Percentiles rank a stretch among this genome's conserved stretches.
phyloP scores from a whole-genome alignment of 2,113 vertebrate genomes.

The Genyomyrus donnyi region DNA sequence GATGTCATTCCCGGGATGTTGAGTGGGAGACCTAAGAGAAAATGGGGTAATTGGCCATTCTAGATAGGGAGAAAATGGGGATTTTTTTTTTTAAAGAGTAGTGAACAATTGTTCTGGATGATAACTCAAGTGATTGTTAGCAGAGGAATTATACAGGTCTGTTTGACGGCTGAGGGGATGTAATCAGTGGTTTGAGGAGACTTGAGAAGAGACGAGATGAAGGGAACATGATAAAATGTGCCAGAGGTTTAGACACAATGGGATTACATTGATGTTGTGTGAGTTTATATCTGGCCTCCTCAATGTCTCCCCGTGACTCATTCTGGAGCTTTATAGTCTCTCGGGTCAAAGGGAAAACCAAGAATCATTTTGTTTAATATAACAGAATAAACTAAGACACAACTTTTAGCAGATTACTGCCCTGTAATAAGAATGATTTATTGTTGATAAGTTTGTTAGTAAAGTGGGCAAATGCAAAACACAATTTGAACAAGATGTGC shows the following conservation, averaged over 20 bases:
- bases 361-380: background rate
- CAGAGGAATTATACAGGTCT: background rate
- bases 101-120: background rate
- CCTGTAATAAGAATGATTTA: background rate
- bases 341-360: background rate
- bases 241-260: background rate
- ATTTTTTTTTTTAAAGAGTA: background rate
- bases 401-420: background rate
- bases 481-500: background rate
- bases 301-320: background rate
- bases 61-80: background rate
- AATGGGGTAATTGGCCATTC: background rate
- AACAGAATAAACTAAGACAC: background rate
- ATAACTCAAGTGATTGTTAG: slow-evolving; percentile 2
- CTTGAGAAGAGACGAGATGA: background rate
- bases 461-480: background rate
- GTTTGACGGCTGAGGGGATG: slow-evolving; percentile 3
- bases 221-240: background rate
- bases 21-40: background rate
- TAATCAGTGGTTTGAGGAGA: background rate
- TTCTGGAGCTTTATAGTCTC: background rate
- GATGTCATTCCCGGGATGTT: background rate
- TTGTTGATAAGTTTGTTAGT: background rate
- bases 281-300: background rate
- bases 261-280: background rate